Evolutionary conservation across 2,113 vertebrate species (phyloP), one percentile per base, ranked within the genome.

Genomic region (Meles meles): DNA sequence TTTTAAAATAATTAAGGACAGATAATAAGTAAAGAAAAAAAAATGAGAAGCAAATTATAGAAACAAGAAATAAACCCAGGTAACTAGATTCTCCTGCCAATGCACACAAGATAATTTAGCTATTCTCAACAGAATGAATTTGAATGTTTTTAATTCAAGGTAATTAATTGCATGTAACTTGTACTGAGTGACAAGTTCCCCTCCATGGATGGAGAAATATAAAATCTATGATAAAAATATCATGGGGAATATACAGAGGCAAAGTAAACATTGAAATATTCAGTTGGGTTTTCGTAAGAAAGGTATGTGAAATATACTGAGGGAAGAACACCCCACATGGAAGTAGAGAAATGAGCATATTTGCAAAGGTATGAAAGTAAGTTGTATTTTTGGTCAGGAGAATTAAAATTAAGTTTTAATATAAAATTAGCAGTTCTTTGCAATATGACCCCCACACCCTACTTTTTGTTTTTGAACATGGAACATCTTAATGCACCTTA

Each of bases 131-230:
- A 86, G 8, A 80, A 9, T 59, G 6, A 96, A 82, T 84, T 83
- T 94, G 18, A 90, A n/a, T 90, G 34, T 69, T 96, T 96, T 82
- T 49, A 88, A 63, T 84, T 84, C 42, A 76, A 88, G 7, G 2
- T 52, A 84, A 84, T 47, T 67, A 84, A 61, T 37, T 81, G 39
- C 3, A 69, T 61, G 5, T 7, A 88, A 18, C 14, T 80, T 74
- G 13, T 17, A 65, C 13, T 67, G 21, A 25, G 25, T 96, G 31
- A 81, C 77, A 85, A 42, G 2, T 47, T 88, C 49, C 25, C 3
- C 2, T 84, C 21, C 42, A 17, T 74, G 9, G 80, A 61, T 69
- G 47, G 25, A 88, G 25, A 76, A 69, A 61, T 59, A 63, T 20
- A 74, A 94, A 74, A 34, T 34, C 44, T 94, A 55, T 74, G 15